Base-by-base conservation (phyloP, 92 coral and sea anemone species). In the Metridium senile region DNA sequence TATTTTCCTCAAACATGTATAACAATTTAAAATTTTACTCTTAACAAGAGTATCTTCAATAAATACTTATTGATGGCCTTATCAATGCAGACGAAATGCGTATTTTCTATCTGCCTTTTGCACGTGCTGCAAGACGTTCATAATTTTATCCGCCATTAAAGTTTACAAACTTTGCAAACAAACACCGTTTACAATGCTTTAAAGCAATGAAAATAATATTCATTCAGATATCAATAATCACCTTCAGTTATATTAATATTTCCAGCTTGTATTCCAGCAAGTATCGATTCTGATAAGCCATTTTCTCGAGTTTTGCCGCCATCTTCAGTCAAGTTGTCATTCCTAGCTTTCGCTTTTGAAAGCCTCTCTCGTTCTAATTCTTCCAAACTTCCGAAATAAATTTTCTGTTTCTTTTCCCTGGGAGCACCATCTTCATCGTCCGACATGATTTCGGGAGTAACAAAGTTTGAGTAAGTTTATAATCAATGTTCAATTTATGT, bases 161-260 rank as follows among this genome's bases (percentile, higher is more conserved):
- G n/a, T n/a, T n/a, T n/a, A n/a, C n/a, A n/a, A n/a, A n/a, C n/a
- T 20, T 62, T 9, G 8, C 22, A 17, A 17, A 54, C 61, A 54
- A 54, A 54, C 8, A 17, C 3, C 26, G 17, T 8, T 4, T 8
- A 54, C 17, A 21, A 27, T 33, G 11, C 23, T 64, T 10, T 16
- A 68, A 68, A 51, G 54, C 28, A 20, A 32, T 22, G 13, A 51
- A 51, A 43, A 19, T 25, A 0, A 32, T 18, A 9, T 11, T 11
- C 47, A 0, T 33, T 22, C 16, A 31, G 25, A 56, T 31, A 23
- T 11, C 9, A 1, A 26, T 49, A 20, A 31, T 72, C 26, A 93
- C 98, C 99, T 70, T 90, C 97, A 26, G 93, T 75, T 58, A 96
- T 86, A 78, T 96, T 96, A 34, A 96, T 96, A 88, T 96, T 96